phyloP scores from a whole-genome alignment of 2,113 vertebrate species.

The Trichomycterus rosablanca region DNA sequence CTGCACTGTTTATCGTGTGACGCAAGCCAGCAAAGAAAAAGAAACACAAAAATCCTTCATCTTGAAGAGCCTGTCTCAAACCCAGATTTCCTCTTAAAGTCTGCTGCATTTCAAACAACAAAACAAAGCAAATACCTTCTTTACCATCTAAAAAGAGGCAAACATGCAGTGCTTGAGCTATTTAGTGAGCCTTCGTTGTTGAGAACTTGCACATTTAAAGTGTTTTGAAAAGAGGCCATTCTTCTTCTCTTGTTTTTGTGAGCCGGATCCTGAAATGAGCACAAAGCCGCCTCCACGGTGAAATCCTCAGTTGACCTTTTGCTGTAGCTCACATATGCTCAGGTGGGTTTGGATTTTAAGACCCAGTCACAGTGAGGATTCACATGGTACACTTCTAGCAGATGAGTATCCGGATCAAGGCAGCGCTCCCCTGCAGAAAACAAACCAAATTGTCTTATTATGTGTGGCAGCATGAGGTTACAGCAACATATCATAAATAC shows the following conservation, averaged over 20 bases:
- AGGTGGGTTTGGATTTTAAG: constrained; percentile 78
- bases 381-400: constrained; percentile 82
- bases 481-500: no score
- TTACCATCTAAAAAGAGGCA: background rate
- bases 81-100: constrained; percentile 10
- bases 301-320: background rate
- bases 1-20: constrained; percentile 28
- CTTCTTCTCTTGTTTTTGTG: constrained; percentile 4
- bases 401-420: constrained; percentile 80
- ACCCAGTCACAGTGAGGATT: constrained; percentile 94
- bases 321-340: constrained; percentile 38
- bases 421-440: constrained; percentile 80
- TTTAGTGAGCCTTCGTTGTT: background rate
- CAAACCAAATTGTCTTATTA: background rate
- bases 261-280: constrained; percentile 1
- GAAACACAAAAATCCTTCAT: background rate
- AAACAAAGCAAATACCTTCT: constrained; percentile 9
- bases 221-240: background rate
- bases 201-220: background rate
- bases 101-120: background rate
- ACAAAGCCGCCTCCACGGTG: constrained; percentile 12
- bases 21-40: background rate
- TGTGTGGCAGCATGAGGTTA: no score
- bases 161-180: background rate
- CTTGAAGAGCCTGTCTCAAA: background rate